A percentile compares a stretch with the other conserved stretches of the same genome.
Conservation (phyloP, 37 sponge, comb jelly and placozoan species). For the Tethya wilhelma region DNA sequence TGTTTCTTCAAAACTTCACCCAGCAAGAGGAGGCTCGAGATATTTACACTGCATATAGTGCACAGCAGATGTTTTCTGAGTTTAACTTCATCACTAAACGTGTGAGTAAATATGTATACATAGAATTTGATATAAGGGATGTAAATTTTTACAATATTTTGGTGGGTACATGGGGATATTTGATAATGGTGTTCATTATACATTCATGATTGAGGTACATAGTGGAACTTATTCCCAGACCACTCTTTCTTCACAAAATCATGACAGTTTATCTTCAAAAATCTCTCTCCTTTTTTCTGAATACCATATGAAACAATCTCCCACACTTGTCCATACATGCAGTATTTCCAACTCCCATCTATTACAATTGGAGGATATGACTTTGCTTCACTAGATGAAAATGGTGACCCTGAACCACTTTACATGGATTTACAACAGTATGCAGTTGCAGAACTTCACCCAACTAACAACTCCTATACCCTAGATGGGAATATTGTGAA, state of each 20-base stretch:
- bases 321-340: neutral
- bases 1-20: slow-evolving; percentile 14
- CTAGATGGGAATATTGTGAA: slow-evolving; percentile 18
- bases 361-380: slow-evolving; percentile 58
- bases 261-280: too few species aligned
- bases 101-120: neutral
- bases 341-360: slow-evolving; percentile 48
- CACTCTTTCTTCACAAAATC: too few species aligned
- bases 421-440: slow-evolving; percentile 30
- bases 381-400: slow-evolving; percentile 1
- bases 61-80: neutral
- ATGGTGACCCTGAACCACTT: slow-evolving; percentile 15
- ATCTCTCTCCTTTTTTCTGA: too few species aligned
- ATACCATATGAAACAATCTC: too few species aligned
- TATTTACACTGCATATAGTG: slow-evolving; percentile 20
- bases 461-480: neutral
- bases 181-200: too few species aligned
- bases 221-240: too few species aligned
- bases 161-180: too few species aligned
- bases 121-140: neutral
- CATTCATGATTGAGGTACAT: too few species aligned
- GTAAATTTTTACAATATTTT: too few species aligned
- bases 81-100: slow-evolving; percentile 3
- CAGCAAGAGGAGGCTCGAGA: neutral
- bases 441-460: slow-evolving; percentile 8